Evolutionary conservation across 2,113 vertebrate genomes (phyloP), one percentile per base, ranked within the genome.

Genomic region (Corvus hawaiiensis): DNA sequence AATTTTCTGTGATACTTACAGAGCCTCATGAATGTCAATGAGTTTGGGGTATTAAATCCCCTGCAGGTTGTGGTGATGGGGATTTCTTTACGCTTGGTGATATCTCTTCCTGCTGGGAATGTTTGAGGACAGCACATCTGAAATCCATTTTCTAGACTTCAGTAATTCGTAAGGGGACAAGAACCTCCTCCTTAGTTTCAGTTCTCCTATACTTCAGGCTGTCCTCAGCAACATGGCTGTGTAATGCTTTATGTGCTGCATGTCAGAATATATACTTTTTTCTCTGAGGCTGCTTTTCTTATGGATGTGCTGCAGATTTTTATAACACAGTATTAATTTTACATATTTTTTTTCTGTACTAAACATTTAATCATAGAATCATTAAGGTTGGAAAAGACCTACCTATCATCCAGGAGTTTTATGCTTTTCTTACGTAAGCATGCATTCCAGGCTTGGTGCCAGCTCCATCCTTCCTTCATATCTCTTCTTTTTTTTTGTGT

Each of bases 401-500:
- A 16, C 46, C 30, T 81, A 73, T 93, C 69, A 62, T 90, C 33
- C 63, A 49, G 79, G 82, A 94, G 90, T 95, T 96, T 94, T 91
- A 93, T 94, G 62, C 68, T 96, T 93, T 96, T 55, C 94, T 93
- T 88, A 58, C 89, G 89, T 94, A 93, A 87, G 93, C 84, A 79
- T 88, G 63, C 89, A 55, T 97, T 96, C 41, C 73, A 87, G 94
- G 76, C 68, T 83, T 92, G 95, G 89, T 98, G 95, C 85, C 96
- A 97, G 86, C 96, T 96, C 78, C 95, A 91, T 97, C 97, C 96
- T 97, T 97, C 96, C 94, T 96, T 89, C 84, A 26, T n/a, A 76
- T 69, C 22, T 95, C 95, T 93, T 74, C 43, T 75, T 66, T 49
- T 19, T 48, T 23, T 48, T 23, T 23, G 86, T 96, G 51, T 92